Conservation (phyloP, 2,113 vertebrate species). For the Pantherophis guttatus region DNA sequence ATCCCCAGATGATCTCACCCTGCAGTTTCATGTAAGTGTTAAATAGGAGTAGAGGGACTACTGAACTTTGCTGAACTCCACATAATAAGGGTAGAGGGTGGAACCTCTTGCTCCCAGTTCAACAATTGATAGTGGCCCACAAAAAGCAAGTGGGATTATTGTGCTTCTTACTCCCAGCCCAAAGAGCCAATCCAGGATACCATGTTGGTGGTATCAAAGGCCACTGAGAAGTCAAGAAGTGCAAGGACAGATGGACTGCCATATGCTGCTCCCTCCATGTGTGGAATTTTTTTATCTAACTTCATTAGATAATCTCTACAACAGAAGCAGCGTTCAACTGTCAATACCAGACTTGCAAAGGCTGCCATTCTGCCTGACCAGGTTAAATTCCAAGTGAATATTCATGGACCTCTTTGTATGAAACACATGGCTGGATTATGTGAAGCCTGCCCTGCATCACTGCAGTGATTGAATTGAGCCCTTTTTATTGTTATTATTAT, state of each 20-base stretch:
- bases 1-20: background rate
- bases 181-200: background rate
- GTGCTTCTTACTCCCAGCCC: background rate
- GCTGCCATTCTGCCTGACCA: background rate
- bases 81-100: background rate
- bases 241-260: background rate
- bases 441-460: background rate
- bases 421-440: background rate
- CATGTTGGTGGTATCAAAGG: background rate
- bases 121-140: background rate
- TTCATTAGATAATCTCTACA: background rate
- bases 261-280: background rate
- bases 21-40: background rate
- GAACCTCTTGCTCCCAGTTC: background rate
- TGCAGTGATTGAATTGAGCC: background rate
- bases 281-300: background rate
- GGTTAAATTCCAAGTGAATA: background rate
- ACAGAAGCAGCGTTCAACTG: background rate
- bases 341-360: background rate
- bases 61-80: background rate
- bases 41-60: background rate
- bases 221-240: background rate
- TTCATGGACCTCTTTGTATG: background rate
- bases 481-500: background rate
- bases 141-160: background rate